A percentile compares a stretch with the other conserved stretches of the same genome.
phyloP scores from a whole-genome alignment of 2,797 vertebrate species.

The Netta rufina region DNA sequence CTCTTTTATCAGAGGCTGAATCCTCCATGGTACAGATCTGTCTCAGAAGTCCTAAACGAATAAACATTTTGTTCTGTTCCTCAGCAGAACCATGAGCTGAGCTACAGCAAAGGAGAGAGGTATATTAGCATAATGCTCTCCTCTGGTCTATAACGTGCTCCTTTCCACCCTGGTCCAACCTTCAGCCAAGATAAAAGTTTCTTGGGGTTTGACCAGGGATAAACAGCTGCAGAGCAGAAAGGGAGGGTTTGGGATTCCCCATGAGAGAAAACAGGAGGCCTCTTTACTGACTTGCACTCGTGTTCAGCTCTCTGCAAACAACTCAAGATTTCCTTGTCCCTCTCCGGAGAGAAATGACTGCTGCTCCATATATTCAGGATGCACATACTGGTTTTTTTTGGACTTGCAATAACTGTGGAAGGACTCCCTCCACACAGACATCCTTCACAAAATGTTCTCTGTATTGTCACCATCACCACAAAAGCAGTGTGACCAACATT shows the following conservation, averaged over 20 bases:
- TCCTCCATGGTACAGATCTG: background rate
- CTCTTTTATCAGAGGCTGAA: background rate
- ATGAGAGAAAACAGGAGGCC: background rate
- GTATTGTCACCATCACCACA: background rate
- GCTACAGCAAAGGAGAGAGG: background rate
- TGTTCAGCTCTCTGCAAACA: background rate
- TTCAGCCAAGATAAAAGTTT: background rate
- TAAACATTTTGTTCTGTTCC: background rate
- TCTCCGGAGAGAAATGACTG: background rate
- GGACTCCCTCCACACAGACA: background rate
- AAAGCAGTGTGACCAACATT: background rate
- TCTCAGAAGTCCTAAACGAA: background rate
- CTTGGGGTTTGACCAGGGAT: background rate
- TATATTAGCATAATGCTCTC: background rate
- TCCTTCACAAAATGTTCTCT: background rate
- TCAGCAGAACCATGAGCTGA: background rate
- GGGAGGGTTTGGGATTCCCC: background rate
- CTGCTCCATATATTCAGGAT: background rate
- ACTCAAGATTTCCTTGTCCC: background rate
- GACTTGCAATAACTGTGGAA: background rate
- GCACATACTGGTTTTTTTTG: background rate
- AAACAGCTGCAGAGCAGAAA: background rate
- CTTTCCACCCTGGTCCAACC: background rate
- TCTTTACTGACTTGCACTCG: background rate
- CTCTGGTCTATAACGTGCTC: accelerated